A percentile compares a stretch with the other conserved stretches of the same genome.
Conservation (phyloP, 2,797 vertebrate species). For the Pelochelys cantorii region DNA sequence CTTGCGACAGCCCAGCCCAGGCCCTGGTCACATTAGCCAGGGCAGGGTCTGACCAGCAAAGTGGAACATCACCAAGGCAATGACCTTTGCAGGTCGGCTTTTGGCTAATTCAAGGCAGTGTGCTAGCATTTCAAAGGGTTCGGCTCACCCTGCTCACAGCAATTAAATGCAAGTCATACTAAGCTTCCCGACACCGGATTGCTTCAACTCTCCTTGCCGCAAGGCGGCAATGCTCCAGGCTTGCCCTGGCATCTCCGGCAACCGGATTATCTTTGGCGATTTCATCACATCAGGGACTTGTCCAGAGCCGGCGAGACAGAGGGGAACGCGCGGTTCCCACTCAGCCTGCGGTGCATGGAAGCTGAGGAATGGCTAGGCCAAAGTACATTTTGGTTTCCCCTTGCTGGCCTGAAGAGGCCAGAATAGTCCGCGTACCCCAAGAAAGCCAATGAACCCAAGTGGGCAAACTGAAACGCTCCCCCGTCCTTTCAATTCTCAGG, state of each 20-base stretch:
- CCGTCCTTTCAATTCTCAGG: not conserved
- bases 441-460: not conserved
- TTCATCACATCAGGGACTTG: too few species aligned
- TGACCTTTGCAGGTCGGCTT: conserved; percentile 21
- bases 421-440: not conserved
- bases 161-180: not conserved
- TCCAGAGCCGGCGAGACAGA: too few species aligned
- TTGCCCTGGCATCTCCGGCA: not conserved
- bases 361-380: not conserved
- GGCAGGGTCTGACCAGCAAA: not conserved
- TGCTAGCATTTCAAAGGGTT: not conserved
- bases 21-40: not conserved
- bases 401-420: not conserved
- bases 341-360: not conserved
- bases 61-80: conserved; percentile 16
- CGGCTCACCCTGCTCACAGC: not conserved
- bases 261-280: not conserved
- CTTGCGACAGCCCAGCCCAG: not conserved
- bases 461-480: too few species aligned
- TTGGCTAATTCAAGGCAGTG: not conserved
- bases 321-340: too few species aligned
- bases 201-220: not conserved
- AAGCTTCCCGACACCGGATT: not conserved
- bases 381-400: not conserved
- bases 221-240: not conserved